Percentiles rank a stretch among this genome's conserved stretches.
These are phyloP conservation scores for Eucriotettix oculatus DNA, from an alignment of 2,888 invertebrate genomes.

Conservation along the genomic window DNA sequence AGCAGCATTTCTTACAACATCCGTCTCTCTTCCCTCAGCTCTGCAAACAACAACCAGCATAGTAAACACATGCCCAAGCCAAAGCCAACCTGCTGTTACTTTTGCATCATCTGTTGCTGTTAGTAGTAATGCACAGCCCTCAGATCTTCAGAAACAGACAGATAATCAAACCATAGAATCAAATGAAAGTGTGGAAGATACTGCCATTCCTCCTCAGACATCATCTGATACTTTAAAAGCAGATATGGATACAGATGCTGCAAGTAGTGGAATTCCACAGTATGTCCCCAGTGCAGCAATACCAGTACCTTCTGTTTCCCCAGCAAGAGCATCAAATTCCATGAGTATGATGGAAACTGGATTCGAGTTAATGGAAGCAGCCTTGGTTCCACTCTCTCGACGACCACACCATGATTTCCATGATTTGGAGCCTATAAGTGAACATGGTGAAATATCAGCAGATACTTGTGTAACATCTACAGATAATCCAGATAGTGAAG, in stretches of 20 bases:
- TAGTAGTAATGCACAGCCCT: neutral
- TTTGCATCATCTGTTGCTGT: neutral
- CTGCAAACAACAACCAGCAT: neutral
- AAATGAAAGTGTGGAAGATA: neutral
- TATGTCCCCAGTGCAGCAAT: constrained; percentile 6
- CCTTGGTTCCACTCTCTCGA: neutral
- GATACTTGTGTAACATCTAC: neutral
- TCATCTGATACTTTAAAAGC: neutral
- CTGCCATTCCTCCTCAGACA: neutral
- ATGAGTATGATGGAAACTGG: neutral
- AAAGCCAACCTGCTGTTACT: neutral
- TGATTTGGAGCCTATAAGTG: constrained; percentile 9
- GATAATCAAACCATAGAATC: neutral
- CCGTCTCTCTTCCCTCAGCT: neutral
- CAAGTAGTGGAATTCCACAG: neutral
- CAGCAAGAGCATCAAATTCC: neutral
- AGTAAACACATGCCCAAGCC: neutral
- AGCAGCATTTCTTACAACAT: neutral
- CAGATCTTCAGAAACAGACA: neutral
- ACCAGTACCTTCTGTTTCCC: constrained; percentile 5
- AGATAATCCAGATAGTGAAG: too few relatives aligned
- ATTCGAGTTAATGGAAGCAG: constrained; percentile 1
- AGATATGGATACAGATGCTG: neutral
- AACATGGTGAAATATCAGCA: constrained; percentile 5
- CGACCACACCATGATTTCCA: constrained; percentile 6